These are phyloP conservation scores for Drosophila longiperda DNA, from an alignment of 2,888 invertebrate genomes.

Conservation along the genomic window DNA sequence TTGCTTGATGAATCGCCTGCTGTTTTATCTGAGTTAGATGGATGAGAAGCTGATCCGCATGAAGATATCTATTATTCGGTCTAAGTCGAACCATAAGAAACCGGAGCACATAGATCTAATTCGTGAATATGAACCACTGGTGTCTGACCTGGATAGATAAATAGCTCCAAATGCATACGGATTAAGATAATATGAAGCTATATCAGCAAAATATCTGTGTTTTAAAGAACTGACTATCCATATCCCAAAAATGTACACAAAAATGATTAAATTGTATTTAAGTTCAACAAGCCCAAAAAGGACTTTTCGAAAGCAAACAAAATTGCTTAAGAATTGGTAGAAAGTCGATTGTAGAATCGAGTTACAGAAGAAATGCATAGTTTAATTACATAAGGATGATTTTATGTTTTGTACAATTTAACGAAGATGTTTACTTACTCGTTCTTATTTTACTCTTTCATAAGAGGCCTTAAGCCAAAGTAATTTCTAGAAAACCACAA, in stretches of 20 bases:
- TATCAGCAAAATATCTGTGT: slow-evolving; percentile 21
- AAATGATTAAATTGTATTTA: slow-evolving; percentile 17
- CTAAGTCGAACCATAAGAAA: slow-evolving; percentile 9
- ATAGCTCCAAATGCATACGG: slow-evolving; percentile 29
- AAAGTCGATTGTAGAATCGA: background rate
- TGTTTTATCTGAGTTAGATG: slow-evolving; percentile 27
- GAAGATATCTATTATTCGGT: background rate
- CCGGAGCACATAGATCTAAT: slow-evolving; percentile 32
- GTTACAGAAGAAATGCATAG: background rate
- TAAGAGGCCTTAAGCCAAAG: slow-evolving; percentile 59
- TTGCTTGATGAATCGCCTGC: slow-evolving; percentile 22
- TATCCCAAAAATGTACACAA: slow-evolving; percentile 3
- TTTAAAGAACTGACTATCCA: slow-evolving; percentile 3
- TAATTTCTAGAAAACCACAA: slow-evolving; percentile 73
- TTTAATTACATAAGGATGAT: background rate
- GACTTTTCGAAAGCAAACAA: background rate
- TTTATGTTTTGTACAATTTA: background rate
- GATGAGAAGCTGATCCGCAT: slow-evolving; percentile 30
- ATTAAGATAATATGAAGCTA: slow-evolving; percentile 18
- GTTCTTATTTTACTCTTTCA: background rate
- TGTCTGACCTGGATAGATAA: slow-evolving; percentile 3
- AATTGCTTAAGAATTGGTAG: background rate
- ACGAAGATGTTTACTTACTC: background rate
- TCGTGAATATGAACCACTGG: slow-evolving; percentile 21
- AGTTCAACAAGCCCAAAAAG: slow-evolving; percentile 25